These are phyloP conservation scores for Mesoligia furuncula DNA, from an alignment of 2,888 invertebrate genomes.

Conservation along the genomic window DNA sequence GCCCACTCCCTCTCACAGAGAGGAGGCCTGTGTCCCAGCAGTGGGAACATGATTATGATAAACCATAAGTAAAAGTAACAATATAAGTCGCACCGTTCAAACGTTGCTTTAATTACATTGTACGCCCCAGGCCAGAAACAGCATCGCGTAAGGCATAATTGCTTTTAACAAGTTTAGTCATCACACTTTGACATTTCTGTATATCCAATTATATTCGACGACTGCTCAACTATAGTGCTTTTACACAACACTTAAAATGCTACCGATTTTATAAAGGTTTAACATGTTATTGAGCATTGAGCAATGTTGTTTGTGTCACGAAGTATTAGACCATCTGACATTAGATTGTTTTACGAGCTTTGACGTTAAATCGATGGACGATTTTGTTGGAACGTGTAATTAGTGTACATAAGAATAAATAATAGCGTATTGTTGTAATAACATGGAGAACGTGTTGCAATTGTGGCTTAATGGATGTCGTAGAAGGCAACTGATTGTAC, in stretches of 20 bases:
- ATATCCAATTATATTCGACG: neutral
- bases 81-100: too few relatives aligned
- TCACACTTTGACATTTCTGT: conserved; percentile 26
- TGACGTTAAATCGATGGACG: neutral
- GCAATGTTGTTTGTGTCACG: conserved; percentile 10
- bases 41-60: too few relatives aligned
- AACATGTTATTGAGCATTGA: conserved; percentile 11
- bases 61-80: too few relatives aligned
- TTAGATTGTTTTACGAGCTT: conserved; percentile 41
- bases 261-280: neutral
- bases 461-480: neutral
- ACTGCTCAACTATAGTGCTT: neutral
- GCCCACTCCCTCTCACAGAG: too few relatives aligned
- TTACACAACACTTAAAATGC: conserved; percentile 28
- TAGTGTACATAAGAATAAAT: conserved; percentile 23
- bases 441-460: conserved; percentile 1
- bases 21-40: too few relatives aligned
- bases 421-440: neutral
- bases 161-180: neutral
- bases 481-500: neutral
- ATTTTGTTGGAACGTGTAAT: conserved; percentile 11
- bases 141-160: neutral
- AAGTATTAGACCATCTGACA: conserved; percentile 35
- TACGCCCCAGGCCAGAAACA: too few relatives aligned
- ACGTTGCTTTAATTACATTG: neutral